Evolutionary conservation across 1,140 invertebrate genomes (phyloP), one percentile per base, ranked within the genome.

Genomic region (Dinothrombium tinctorium): DNA sequence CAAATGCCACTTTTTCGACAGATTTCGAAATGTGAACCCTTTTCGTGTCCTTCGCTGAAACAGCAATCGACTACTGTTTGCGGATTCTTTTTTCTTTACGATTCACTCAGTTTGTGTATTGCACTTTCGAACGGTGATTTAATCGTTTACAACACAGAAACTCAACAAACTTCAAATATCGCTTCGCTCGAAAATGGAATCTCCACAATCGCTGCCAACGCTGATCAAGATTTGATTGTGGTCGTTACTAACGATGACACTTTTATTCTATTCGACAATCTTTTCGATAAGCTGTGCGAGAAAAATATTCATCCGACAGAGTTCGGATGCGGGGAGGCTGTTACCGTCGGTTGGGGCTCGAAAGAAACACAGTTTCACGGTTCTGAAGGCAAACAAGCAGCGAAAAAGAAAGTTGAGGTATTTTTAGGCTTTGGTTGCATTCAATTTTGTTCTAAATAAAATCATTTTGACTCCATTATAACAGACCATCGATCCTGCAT

Each of bases 291-390:
- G 17, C 12, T 33, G 14, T 9, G 29, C 14, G 9, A 33, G 28
- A 29, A 22, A n/a, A 28, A 37, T 25, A 9, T 49, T 33, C 15
- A 43, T 33, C 4, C 22, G 9, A 15, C 42, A 33, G 28, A 48
- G 2, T 44, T 39, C 44, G 43, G 22, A 26, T 14, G 12, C n/a
- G 29, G 28, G 37, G 25, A 78, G 54, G 75, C 80, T 53, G 65
- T 89, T 3, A 81, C 71, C 49, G 74, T 87, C 44, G 84, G 86
- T 21, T 92, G 84, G 86, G 86, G 86, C 1, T 83, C 77, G 46
- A 89, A 87, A 55, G 79, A 86, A 60, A 92, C 86, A 6, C 84
- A 90, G 49, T 94, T 92, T 58, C 83, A 90, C 62, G 84, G 86
- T 3, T 74, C 75, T 1, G 75, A 71, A 53, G 82, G 83, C 7